Evolutionary conservation across 2,797 vertebrate genomes (phyloP), one percentile per base, ranked within the genome.

Genomic region (Garrulus glandarius): DNA sequence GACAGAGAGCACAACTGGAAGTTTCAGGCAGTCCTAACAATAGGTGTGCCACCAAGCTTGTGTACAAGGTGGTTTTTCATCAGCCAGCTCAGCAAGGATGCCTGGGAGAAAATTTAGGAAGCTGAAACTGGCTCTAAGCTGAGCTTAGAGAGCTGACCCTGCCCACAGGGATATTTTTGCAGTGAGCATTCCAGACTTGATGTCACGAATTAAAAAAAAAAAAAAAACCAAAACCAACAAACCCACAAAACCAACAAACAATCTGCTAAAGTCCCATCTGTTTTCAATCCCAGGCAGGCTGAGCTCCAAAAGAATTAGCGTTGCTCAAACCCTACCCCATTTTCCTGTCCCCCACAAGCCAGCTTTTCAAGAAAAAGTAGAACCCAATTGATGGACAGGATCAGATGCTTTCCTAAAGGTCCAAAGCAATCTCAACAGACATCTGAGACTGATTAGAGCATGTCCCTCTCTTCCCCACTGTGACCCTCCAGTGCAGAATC

Each of bases 221-320:
- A 56, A 72, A 49, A 4, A 15, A 39, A 39, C 39, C 34, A 74
- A 91, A 81, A 6, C 3, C 82, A 88, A 81, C 67, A 87, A 84
- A 85, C 15, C 78, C 32, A 70, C 85, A 92, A 89, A 93, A 82
- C 71, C 96, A 94, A 95, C 96, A 92, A 96, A 95, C 94, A 94
- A 71, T 61, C 76, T 9, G 0, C 89, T 77, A 60, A 88, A 81
- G 26, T 5, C 65, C 76, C 92, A 87, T 93, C 93, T 94, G 95
- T 75, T 95, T 93, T 56, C 70, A 60, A 37, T 93, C 83, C 61
- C 30, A 7, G 86, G 61, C 75, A 60, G 92, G 80, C 88, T n/a
- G 5, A 11, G 12, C 61, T 97, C 89, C 93, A 88, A 53, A n/a
- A 64, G 74, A 83, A 92, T 92, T 83, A 53, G 89, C 76, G 84